These are phyloP conservation scores for Rhopilema esculentum DNA, from an alignment of 30 jellyfish, hydroid and myxozoan genomes.

Conservation along the genomic window DNA sequence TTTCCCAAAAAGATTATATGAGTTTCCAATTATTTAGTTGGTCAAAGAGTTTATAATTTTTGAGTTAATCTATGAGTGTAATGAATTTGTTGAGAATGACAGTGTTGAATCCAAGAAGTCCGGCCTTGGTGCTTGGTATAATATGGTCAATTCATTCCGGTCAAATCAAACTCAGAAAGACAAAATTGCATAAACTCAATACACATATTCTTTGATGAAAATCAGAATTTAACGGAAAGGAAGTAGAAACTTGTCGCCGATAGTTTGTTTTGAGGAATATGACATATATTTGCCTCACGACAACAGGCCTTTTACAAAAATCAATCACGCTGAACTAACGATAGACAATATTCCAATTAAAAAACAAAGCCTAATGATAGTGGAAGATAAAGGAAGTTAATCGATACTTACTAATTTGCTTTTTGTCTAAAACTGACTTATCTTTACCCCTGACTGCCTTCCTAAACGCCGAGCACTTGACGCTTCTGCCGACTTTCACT, in stretches of 20 bases:
- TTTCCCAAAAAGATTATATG: too few species aligned
- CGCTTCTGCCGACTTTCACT: constrained; percentile 1
- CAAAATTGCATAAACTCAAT: too few species aligned
- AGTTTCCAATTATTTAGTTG: too few species aligned
- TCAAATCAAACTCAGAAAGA: too few species aligned
- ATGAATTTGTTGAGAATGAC: too few species aligned
- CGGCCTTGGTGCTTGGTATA: too few species aligned
- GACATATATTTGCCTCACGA: constrained; percentile 12
- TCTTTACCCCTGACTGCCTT: constrained; percentile 52
- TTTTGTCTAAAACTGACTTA: not conserved
- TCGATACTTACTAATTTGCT: constrained; percentile 47
- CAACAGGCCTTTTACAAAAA: constrained; percentile 58
- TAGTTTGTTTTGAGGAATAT: not conserved
- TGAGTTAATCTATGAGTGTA: too few species aligned
- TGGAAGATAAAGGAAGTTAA: constrained; percentile 30
- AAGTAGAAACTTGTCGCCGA: not conserved
- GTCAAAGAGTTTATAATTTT: too few species aligned
- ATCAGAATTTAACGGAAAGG: too few species aligned
- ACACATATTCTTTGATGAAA: too few species aligned
- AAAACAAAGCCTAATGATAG: constrained; percentile 33
- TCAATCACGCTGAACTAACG: constrained; percentile 80
- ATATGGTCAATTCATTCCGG: too few species aligned
- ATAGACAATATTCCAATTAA: constrained; percentile 65
- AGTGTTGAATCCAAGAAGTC: too few species aligned
- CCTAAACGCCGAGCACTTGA: not conserved